Evolutionary conservation across 2,797 vertebrate genomes (phyloP).

Genomic region (Nyctalus aviator): DNA sequence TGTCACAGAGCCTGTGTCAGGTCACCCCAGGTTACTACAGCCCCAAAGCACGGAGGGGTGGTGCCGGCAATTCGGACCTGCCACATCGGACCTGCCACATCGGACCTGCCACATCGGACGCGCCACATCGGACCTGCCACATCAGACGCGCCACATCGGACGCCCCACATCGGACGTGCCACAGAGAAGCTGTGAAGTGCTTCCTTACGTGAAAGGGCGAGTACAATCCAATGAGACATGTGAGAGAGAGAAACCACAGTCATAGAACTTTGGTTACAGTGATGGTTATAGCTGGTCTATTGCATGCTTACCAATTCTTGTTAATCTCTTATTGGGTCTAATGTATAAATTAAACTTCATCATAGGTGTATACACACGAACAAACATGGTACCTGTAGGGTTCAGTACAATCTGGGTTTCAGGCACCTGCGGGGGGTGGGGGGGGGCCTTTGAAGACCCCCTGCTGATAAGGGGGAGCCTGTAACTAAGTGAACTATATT

Average conservation of each 20-base stretch:
- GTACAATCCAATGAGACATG: neutral
- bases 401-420: neutral
- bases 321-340: neutral
- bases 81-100: no score
- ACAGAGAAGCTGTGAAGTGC: neutral
- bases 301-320: neutral
- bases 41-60: neutral
- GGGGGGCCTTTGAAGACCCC: neutral
- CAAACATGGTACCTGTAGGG: neutral
- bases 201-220: neutral
- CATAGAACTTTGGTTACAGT: neutral
- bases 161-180: neutral
- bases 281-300: neutral
- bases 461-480: neutral
- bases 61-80: no score
- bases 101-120: no score
- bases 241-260: neutral
- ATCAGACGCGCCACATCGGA: no score
- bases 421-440: neutral
- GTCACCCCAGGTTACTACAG: neutral
- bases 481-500: neutral
- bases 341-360: neutral
- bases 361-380: neutral
- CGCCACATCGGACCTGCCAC: no score
- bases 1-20: neutral